phyloP scores from a whole-genome alignment of 2,888 invertebrate species.

The Mactromeris polynyma region DNA sequence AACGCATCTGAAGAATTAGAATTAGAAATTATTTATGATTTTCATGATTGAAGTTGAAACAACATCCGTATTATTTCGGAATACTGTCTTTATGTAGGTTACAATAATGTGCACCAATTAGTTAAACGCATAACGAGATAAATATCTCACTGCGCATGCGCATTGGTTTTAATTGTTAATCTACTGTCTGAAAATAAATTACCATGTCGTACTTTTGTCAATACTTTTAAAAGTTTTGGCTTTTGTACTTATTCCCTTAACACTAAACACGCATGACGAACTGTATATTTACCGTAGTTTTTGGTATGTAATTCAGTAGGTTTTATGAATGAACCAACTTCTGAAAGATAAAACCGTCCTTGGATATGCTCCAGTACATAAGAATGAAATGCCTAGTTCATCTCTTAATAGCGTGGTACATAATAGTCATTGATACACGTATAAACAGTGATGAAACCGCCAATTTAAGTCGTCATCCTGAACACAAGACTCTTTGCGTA shows the following conservation, averaged over 20 bases:
- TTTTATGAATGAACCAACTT: slow-evolving; percentile 54
- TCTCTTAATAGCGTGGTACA: not conserved
- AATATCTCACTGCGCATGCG: not conserved
- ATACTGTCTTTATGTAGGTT: not conserved
- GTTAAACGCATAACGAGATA: not conserved
- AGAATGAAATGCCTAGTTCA: slow-evolving; percentile 27
- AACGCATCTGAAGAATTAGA: no score
- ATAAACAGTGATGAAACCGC: slow-evolving; percentile 7
- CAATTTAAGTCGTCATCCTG: not conserved
- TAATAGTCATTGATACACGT: slow-evolving; percentile 14
- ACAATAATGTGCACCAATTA: not conserved
- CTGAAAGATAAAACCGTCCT: slow-evolving; percentile 35
- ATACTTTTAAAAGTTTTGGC: not conserved
- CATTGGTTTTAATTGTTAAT: not conserved
- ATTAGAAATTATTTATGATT: no score
- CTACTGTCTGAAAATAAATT: not conserved
- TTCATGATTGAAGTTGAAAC: no score
- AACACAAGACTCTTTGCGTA: not conserved
- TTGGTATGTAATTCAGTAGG: slow-evolving; percentile 37
- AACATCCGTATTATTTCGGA: no score
- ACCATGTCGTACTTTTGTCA: no score
- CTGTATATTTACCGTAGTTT: not conserved
- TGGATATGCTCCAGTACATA: slow-evolving; percentile 22
- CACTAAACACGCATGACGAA: slow-evolving; percentile 14
- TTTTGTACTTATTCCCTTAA: not conserved